Percentiles rank a stretch among this genome's conserved stretches.
These are phyloP conservation scores for Parasteatoda lunata DNA, from an alignment of 2,888 invertebrate species.

Conservation along the genomic window DNA sequence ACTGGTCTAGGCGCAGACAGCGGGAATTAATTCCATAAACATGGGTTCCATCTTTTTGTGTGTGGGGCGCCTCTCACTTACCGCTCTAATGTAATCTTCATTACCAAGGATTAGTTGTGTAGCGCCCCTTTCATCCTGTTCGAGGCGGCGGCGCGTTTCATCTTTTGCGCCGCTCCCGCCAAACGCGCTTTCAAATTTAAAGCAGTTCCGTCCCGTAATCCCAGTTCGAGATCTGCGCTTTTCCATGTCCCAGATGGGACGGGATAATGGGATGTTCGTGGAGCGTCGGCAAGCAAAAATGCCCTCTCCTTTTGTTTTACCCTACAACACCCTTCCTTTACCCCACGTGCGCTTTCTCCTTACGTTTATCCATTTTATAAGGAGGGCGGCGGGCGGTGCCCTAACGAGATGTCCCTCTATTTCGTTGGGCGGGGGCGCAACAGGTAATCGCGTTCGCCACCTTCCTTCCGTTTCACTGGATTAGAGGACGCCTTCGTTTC, in stretches of 20 bases:
- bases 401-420: conserved; percentile 61
- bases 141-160: conserved; percentile 59
- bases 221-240: conserved; percentile 50
- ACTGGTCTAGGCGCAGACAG: conserved; percentile 53
- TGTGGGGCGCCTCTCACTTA: conserved; percentile 55
- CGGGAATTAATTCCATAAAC: conserved; percentile 69
- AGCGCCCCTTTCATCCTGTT: conserved; percentile 58
- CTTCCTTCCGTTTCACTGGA: conserved; percentile 50
- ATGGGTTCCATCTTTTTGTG: conserved; percentile 61
- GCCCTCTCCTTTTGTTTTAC: conserved; percentile 7
- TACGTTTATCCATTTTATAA: conserved; percentile 58
- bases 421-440: conserved; percentile 36
- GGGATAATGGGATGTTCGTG: conserved; percentile 66
- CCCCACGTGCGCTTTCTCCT: neutral
- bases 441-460: conserved; percentile 67
- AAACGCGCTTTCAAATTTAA: conserved; percentile 66
- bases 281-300: conserved; percentile 44
- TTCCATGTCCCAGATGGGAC: conserved; percentile 63
- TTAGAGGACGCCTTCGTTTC: conserved; percentile 29
- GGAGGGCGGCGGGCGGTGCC: conserved; percentile 29
- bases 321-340: neutral
- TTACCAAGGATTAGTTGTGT: conserved; percentile 68
- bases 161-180: conserved; percentile 35
- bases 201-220: conserved; percentile 65
- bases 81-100: conserved; percentile 69